These are phyloP conservation scores for Eilema griseolum DNA, from an alignment of 2,888 invertebrate genomes.

Conservation along the genomic window DNA sequence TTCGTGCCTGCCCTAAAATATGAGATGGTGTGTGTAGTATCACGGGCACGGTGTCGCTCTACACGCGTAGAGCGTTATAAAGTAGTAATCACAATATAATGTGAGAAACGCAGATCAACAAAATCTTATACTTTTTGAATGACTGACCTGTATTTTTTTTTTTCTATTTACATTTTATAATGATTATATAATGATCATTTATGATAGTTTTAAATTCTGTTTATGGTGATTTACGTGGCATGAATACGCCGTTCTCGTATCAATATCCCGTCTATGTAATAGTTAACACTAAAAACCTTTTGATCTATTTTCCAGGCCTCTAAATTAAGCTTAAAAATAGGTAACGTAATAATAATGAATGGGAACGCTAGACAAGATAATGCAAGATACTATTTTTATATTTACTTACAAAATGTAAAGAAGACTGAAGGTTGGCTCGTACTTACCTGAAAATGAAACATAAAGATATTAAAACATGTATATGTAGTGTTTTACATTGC, in stretches of 20 bases:
- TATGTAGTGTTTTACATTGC: not conserved
- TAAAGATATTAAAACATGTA: constrained; percentile 22
- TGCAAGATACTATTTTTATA: constrained; percentile 54
- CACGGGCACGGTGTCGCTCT: not conserved
- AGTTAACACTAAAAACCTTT: too few relatives aligned
- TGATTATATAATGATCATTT: not conserved
- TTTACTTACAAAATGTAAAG: constrained; percentile 43
- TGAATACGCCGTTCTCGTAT: not conserved
- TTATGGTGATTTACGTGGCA: not conserved
- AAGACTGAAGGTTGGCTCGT: constrained; percentile 18
- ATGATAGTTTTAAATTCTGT: not conserved
- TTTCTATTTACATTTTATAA: not conserved
- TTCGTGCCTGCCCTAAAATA: not conserved
- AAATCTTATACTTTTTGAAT: not conserved
- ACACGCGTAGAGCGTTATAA: not conserved
- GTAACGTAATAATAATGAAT: not conserved
- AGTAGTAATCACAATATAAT: not conserved
- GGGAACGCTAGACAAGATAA: constrained; percentile 36
- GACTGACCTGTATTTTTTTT: not conserved
- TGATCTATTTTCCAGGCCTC: too few relatives aligned
- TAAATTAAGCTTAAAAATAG: too few relatives aligned
- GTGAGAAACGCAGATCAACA: not conserved
- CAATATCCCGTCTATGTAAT: not conserved
- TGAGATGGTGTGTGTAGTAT: not conserved
- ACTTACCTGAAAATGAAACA: constrained; percentile 63